Base-by-base conservation (phyloP, 2,888 invertebrate species). In the Leptinotarsa haldemani region DNA sequence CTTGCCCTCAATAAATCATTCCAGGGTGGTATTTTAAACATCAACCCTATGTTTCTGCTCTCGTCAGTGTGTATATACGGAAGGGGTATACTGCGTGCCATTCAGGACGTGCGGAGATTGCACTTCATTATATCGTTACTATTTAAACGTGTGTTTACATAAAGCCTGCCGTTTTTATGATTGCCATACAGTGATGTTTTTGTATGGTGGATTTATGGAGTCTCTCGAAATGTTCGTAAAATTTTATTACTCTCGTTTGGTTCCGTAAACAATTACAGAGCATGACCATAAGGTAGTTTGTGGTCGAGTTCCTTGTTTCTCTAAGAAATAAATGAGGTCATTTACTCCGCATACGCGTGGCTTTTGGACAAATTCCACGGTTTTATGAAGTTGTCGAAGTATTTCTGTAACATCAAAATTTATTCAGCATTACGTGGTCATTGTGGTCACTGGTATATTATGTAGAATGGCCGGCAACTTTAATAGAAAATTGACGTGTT, bases 1-100 rank as follows among this genome's bases (percentile, higher is more conserved):
- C 52, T 52, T 48, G 22, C 47, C 56, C 56, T 68, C 79, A 80
- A 82, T 82, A 82, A 82, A 82, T 82, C 82, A 82, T 81, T 78
- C 77, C 74, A 46, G 77, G 70, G 50, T 63, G 73, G 75, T 65
- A 75, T 75, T 75, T 73, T 68, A 67, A 73, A 77, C 78, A 79
- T 77, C 70, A 76, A 77, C 75, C 77, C 80, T 73, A 53, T 61
- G 75, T 76, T 71, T 77, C 75, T 74, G 68, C 71, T 78, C 77
- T 80, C 13, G 22, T 56, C 20, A 20, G 56, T 80, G 15, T 58
- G 16, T 46, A 46, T 20, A 48, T 79, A 78, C 78, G 77, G 76
- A 79, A 79, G 78, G 79, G 79, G 75, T 40, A 40, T 72, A 65
- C 65, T 65, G 69, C 65, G 65, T 50, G 66, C 47, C 52, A 48